Evolutionary conservation across 2,797 vertebrate genomes (phyloP).

Genomic region (Malurus leucopterus): DNA sequence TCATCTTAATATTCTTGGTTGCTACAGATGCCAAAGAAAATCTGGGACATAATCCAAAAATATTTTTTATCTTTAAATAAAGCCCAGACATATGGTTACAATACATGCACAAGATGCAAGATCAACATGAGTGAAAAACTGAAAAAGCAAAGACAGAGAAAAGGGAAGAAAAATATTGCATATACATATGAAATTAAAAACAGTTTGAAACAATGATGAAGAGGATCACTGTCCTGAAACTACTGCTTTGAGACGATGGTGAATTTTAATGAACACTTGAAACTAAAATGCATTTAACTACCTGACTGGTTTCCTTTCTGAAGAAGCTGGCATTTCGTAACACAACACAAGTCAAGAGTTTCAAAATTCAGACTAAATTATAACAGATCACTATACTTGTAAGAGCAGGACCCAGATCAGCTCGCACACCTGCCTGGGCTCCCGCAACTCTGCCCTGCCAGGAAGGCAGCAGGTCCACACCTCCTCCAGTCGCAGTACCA

Average conservation of each 20-base stretch:
- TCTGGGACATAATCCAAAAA: slow-evolving; percentile 19
- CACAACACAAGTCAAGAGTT: background rate
- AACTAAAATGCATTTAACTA: background rate
- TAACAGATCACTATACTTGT: background rate
- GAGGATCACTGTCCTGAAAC: background rate
- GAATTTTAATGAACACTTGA: background rate
- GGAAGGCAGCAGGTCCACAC: background rate
- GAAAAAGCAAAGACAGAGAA: background rate
- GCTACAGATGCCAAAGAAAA: slow-evolving; percentile 18
- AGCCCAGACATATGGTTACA: background rate
- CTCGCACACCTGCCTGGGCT: background rate
- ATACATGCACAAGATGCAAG: rapidly evolving
- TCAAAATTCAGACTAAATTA: background rate
- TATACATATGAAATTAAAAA: background rate
- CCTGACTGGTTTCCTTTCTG: background rate
- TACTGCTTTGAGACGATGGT: background rate
- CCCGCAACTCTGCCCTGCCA: background rate
- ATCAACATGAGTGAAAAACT: background rate
- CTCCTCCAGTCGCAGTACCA: background rate
- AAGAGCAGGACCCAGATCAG: background rate
- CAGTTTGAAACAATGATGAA: background rate
- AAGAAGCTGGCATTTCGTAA: background rate
- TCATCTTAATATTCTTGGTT: slow-evolving; percentile 3
- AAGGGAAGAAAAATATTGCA: background rate
- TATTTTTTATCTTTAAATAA: slow-evolving; percentile 27